A percentile compares a stretch with the other conserved stretches of the same genome.
Conservation (phyloP, 1,140 invertebrate genomes). For the Diabrotica virgifera region DNA sequence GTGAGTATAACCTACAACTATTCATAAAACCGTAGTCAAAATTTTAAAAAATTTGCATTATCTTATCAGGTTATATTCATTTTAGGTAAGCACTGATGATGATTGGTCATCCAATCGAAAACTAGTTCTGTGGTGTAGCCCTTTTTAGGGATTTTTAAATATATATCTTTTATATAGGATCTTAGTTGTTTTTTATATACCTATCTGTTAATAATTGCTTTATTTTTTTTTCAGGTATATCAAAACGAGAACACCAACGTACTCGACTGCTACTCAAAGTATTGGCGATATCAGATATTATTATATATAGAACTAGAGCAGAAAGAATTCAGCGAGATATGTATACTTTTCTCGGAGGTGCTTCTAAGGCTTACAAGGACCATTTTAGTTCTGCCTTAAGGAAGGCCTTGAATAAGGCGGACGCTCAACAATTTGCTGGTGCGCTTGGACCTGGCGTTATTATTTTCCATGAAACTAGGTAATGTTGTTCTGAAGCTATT, state of each 20-base stretch:
- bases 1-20: no score
- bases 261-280: conserved; percentile 75
- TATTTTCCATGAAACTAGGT: conserved; percentile 77
- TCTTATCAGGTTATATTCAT: no score
- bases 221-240: conserved; percentile 49
- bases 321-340: conserved; percentile 77
- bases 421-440: conserved; percentile 46
- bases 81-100: no score
- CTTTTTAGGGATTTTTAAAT: no score
- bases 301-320: conserved; percentile 75
- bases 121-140: no score
- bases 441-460: conserved; percentile 68
- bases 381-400: conserved; percentile 64
- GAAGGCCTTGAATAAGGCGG: conserved; percentile 31
- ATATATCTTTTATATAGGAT: no score
- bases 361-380: conserved; percentile 70
- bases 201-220: no score
- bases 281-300: conserved; percentile 77
- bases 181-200: no score
- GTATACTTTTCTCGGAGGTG: conserved; percentile 76
- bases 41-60: no score
- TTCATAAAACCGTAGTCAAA: no score
- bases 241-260: conserved; percentile 66
- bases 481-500: no score
- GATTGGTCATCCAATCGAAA: no score